Evolutionary conservation across 1,140 invertebrate species (phyloP), one percentile per base, ranked within the genome.

Genomic region (Anoplophora glabripennis): DNA sequence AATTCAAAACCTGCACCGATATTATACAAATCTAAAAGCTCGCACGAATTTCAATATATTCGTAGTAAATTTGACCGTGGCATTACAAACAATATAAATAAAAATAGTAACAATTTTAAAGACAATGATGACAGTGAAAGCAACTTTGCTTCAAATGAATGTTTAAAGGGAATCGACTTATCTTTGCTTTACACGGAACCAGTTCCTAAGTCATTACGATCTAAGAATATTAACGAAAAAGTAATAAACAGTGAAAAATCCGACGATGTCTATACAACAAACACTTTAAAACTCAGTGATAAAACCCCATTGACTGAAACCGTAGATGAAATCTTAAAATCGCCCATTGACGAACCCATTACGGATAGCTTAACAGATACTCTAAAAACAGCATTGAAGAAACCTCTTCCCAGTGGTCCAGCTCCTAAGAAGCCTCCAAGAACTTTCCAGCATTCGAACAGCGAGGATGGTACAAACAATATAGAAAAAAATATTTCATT

Each of bases 361-460:
- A 37, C 47, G 18, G 54, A 33, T n/a, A 57, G 57, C n/a, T 60
- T 69, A 55, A 82, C 80, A 3, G 81, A 84, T 57, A 84, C 82
- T 9, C 70, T 86, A 18, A 84, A 83, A 65, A 80, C 79, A 44
- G 84, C 83, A 33, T 71, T 86, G 21, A 83, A 81, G 65, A 78
- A 83, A 60, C 84, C 85, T 0, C 69, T 88, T 54, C 86, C 86
- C 0, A 34, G 69, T 12, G 86, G 86, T 2, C 85, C 86, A 7
- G 84, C 86, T 33, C 87, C 87, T 0, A 82, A 83, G 64, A 89
- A 89, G 70, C 87, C 88, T 15, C 88, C 88, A 1, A 71, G 87
- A 69, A 84, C 82, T 5, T 86, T 87, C 69, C 77, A 77, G 51
- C 80, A 83, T 67, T 74, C 74, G 53, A 64, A 65, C 10, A 63